Evolutionary conservation across 2,797 vertebrate genomes (phyloP).

Genomic region (Lithobates sylvaticus): DNA sequence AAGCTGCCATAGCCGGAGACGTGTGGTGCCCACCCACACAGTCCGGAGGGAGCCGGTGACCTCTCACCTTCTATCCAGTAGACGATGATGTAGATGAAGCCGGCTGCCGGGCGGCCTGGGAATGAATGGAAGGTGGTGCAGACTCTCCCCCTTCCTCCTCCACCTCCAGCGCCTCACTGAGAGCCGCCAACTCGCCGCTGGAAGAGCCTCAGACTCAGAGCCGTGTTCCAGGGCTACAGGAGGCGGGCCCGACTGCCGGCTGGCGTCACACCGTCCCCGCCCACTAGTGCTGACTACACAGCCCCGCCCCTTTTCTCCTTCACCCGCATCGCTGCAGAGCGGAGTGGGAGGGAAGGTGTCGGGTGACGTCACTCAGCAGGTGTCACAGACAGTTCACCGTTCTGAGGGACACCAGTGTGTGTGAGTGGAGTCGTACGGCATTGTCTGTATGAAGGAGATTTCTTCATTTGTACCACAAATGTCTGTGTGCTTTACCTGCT

Average conservation of each 20-base stretch:
- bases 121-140: constrained; percentile 31
- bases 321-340: background rate
- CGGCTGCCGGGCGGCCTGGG: background rate
- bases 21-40: too few relatives aligned
- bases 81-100: background rate
- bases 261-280: constrained; percentile 7
- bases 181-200: background rate
- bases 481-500: too few relatives aligned
- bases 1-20: background rate
- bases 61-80: constrained; percentile 40
- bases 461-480: too few relatives aligned
- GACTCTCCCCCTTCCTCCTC: background rate
- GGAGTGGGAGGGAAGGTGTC: background rate
- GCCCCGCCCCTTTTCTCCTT: background rate
- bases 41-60: background rate
- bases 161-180: background rate
- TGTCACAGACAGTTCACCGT: background rate
- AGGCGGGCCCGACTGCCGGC: background rate
- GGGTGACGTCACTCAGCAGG: constrained; percentile 16
- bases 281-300: background rate
- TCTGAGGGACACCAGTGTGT: too few relatives aligned
- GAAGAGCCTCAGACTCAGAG: background rate
- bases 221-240: background rate
- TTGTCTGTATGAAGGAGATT: too few relatives aligned
- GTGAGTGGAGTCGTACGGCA: too few relatives aligned